Base-by-base conservation (phyloP, 2,797 vertebrate species). In the Lagocephalus sceleratus region DNA sequence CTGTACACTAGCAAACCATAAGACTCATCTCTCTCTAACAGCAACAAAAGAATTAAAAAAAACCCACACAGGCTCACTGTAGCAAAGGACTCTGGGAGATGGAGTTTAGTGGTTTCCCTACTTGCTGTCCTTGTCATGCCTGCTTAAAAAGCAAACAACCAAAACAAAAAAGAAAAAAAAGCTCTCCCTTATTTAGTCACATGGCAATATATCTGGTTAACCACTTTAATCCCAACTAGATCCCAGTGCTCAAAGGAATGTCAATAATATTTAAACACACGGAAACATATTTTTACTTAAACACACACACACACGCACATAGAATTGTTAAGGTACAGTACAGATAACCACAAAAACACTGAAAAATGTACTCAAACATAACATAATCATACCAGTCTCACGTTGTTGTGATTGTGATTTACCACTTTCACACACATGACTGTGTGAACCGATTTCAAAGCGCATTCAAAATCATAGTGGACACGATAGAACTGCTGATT, bases 71-170 rank as follows among this genome's bases (percentile, higher is more conserved):
- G 88, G 85, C 85, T 88, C 82, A 83, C 79, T 84, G 74, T 54
- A 87, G 85, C 86, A 84, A 85, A 85, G 78, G 63, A 79, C 63
- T 80, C 82, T 87, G 85, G 87, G 85, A 86, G 66, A 68, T 70
- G 66, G 76, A 83, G 74, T 86, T 82, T 54, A 82, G 82, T 84
- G 78, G 84, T 80, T 79, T 73, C 67, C 76, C 65, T 63, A 46
- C 50, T 43, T 19, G 6, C 17, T 42, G 40, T 42, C 17, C 17
- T 42, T 42, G 17, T 42, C 16, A 42, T 42, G 16, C n/a, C 16
- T 20, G 17, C 40, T 54, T 39, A 16, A 20, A 19, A 45, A 20
- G 19, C 5, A 45, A 45, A 20, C 17, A 6, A 45, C 17, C 3
- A 35, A n/a, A n/a, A n/a, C 26, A 35, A 46, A 15, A 47, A 32